Evolutionary conservation across 2,888 invertebrate genomes (phyloP).

Genomic region (Dicyrtomina minuta): DNA sequence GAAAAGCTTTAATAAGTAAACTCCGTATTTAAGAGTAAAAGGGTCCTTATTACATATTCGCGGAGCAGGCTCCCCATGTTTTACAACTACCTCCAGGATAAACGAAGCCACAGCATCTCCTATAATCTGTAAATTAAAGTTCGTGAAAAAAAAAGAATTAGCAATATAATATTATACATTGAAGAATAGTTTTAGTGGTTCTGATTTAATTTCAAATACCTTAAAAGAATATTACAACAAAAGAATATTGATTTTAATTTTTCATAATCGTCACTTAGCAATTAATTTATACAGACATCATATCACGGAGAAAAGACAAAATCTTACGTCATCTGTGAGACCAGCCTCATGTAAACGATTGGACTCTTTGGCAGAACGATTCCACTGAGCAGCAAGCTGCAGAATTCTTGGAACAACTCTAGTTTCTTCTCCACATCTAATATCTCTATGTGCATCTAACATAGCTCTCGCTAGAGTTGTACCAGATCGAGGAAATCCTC

Average conservation of each 20-base stretch:
- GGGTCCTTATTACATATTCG: conserved; percentile 99
- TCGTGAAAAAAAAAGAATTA: not conserved
- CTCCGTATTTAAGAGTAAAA: conserved; percentile 93
- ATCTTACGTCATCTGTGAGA: conserved; percentile 75
- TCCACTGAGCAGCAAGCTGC: conserved; percentile 93
- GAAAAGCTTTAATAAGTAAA: conserved; percentile 90
- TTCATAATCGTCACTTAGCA: too few relatives aligned
- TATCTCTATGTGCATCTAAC: conserved; percentile 81
- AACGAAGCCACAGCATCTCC: conserved; percentile 96
- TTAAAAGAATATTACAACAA: conserved; percentile 15
- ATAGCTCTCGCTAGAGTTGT: conserved; percentile 97
- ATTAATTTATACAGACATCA: too few relatives aligned
- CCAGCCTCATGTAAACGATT: conserved; percentile 90
- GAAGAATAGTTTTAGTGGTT: too few relatives aligned
- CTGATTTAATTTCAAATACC: too few relatives aligned
- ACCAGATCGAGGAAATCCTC: conserved; percentile 95
- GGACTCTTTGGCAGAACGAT: conserved; percentile 88
- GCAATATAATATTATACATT: too few relatives aligned
- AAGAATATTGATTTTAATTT: too few relatives aligned
- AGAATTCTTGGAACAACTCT: conserved; percentile 94
- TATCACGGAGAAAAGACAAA: too few relatives aligned
- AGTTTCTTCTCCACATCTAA: conserved; percentile 92
- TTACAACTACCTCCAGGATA: conserved; percentile 91
- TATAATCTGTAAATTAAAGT: conserved; percentile 64
- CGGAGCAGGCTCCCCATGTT: conserved; percentile 92